Percentiles rank a stretch among this genome's conserved stretches.
phyloP scores from a whole-genome alignment of 2,113 vertebrate genomes.

The Piaya cayana region DNA sequence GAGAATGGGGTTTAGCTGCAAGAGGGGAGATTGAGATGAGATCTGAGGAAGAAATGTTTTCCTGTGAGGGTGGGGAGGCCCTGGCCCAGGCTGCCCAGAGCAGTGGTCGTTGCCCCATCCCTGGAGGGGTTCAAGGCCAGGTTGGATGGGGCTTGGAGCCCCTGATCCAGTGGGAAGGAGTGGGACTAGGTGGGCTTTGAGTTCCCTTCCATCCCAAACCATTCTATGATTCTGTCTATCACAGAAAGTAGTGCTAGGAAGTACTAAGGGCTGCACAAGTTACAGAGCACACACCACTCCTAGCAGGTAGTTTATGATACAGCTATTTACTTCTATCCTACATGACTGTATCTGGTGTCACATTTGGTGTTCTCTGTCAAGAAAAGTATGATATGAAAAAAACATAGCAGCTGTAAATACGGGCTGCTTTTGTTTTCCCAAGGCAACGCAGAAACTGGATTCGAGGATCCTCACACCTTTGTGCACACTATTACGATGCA shows the following conservation, averaged over 20 bases:
- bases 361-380: neutral
- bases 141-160: too few species aligned
- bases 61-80: too few species aligned
- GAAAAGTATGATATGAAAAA: neutral
- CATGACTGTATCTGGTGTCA: rapidly evolving
- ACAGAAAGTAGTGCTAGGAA: neutral
- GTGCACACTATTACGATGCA: neutral
- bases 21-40: too few species aligned
- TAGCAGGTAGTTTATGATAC: neutral
- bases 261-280: neutral
- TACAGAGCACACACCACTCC: neutral
- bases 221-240: neutral
- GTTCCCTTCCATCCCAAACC: too few species aligned
- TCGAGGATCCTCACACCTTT: neutral
- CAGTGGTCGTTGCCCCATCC: too few species aligned
- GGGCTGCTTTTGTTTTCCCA: neutral
- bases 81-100: too few species aligned
- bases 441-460: neutral
- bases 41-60: too few species aligned
- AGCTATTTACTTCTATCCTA: neutral
- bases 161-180: too few species aligned
- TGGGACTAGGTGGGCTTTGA: too few species aligned
- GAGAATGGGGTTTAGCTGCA: too few species aligned
- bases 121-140: too few species aligned
- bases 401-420: too few species aligned